Conservation (phyloP, 1,140 invertebrate species). For the Drosophila athabasca region DNA sequence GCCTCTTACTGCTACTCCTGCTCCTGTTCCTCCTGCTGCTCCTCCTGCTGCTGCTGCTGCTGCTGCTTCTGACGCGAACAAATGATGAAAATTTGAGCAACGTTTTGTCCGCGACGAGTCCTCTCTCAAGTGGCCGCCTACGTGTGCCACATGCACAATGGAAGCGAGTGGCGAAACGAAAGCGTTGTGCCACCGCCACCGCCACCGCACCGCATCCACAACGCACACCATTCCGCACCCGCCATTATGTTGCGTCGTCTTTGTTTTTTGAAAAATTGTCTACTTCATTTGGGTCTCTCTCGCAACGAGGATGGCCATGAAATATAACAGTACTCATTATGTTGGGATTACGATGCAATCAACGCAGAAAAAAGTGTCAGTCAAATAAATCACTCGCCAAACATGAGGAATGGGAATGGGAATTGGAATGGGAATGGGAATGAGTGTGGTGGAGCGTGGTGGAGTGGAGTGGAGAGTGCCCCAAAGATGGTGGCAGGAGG, state of each 20-base stretch:
- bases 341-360: slow-evolving; percentile 83
- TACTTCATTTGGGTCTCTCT: slow-evolving; percentile 74
- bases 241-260: slow-evolving; percentile 53
- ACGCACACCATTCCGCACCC: background rate
- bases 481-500: too few relatives aligned
- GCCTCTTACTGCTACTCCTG: too few relatives aligned
- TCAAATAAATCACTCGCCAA: slow-evolving; percentile 82
- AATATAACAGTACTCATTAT: slow-evolving; percentile 83
- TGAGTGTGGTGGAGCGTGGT: background rate
- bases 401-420: slow-evolving; percentile 60
- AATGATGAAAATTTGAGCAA: slow-evolving; percentile 75
- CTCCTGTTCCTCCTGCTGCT: background rate
- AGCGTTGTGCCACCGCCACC: too few relatives aligned
- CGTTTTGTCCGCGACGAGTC: slow-evolving; percentile 47
- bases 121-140: slow-evolving; percentile 75
- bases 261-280: slow-evolving; percentile 81
- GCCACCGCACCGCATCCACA: too few relatives aligned
- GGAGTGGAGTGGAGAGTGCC: too few relatives aligned
- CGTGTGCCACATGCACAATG: slow-evolving; percentile 79
- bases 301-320: slow-evolving; percentile 76
- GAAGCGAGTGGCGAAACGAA: background rate
- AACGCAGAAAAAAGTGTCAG: slow-evolving; percentile 83
- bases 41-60: slow-evolving; percentile 13
- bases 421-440: slow-evolving; percentile 2
- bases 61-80: slow-evolving; percentile 63